phyloP scores from a whole-genome alignment of 2,113 vertebrate species.

The Rhinopomastus cyanomelas region DNA sequence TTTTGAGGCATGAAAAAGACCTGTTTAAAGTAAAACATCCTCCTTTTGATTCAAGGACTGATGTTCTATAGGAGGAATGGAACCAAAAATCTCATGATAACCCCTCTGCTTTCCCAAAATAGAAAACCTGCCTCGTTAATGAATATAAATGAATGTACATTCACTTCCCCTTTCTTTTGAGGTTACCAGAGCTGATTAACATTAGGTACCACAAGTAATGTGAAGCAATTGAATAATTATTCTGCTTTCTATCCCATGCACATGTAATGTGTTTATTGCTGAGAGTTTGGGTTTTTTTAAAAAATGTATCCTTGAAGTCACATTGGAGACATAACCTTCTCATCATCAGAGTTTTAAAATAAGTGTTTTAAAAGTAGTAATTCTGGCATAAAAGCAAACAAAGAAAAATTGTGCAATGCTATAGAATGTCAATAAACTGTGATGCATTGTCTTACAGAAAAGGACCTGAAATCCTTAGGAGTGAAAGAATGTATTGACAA shows the following conservation, averaged over 20 bases:
- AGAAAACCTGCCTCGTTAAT: slow-evolving; percentile 55
- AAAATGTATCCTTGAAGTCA: slow-evolving; percentile 39
- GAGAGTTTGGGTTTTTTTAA: neutral
- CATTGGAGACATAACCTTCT: slow-evolving; percentile 25
- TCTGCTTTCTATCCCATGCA: slow-evolving; percentile 25
- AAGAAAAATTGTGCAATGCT: slow-evolving; percentile 20
- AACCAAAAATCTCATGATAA: slow-evolving; percentile 58
- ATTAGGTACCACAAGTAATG: slow-evolving; percentile 61
- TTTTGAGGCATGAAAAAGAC: neutral
- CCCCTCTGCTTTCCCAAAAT: slow-evolving; percentile 47
- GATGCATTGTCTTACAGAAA: slow-evolving; percentile 5
- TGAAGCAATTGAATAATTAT: slow-evolving; percentile 67
- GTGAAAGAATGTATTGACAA: slow-evolving; percentile 26
- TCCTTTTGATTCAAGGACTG: slow-evolving; percentile 28
- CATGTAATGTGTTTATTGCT: slow-evolving; percentile 49
- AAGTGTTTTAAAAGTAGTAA: slow-evolving; percentile 21
- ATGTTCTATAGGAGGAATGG: neutral
- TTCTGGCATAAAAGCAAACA: neutral
- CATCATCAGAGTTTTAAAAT: slow-evolving; percentile 22
- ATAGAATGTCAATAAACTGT: slow-evolving; percentile 47
- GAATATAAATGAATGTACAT: slow-evolving; percentile 70
- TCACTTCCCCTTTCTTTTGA: slow-evolving; percentile 55
- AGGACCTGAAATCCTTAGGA: slow-evolving; percentile 35
- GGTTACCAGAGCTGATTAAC: slow-evolving; percentile 66
- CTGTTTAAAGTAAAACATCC: slow-evolving; percentile 11